Percentiles rank a stretch among this genome's conserved stretches.
Evolutionary conservation across 2,888 invertebrate genomes (phyloP).

Genomic region (Liposcelis brunnea): DNA sequence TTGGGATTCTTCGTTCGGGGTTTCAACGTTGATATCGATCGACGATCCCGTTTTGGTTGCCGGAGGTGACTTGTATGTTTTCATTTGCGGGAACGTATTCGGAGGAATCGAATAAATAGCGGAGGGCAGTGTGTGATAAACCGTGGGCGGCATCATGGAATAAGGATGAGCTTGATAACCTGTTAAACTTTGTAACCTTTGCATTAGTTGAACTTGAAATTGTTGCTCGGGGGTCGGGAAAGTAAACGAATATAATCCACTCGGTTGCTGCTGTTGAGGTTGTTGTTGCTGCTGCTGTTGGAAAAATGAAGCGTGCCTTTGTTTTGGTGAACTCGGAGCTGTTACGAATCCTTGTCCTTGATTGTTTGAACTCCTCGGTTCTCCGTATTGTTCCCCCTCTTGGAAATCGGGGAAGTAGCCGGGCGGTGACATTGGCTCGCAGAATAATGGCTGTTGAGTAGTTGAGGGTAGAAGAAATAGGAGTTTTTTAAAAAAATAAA

Average conservation of each 20-base stretch:
- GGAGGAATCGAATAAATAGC: conserved; percentile 18
- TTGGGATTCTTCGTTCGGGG: neutral
- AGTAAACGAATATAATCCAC: neutral
- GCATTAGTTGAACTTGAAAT: conserved; percentile 32
- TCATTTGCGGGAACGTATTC: neutral
- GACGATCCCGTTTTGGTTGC: too few relatives aligned
- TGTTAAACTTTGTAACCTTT: conserved; percentile 32
- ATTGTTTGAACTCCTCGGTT: conserved; percentile 11
- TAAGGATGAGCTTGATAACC: conserved; percentile 25
- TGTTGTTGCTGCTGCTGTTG: conserved; percentile 14
- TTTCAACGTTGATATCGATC: too few relatives aligned
- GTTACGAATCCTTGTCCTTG: conserved; percentile 6
- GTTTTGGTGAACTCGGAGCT: conserved; percentile 11
- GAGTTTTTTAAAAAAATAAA: too few relatives aligned
- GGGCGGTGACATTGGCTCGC: conserved; percentile 9
- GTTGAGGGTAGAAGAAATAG: too few relatives aligned
- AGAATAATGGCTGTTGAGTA: too few relatives aligned
- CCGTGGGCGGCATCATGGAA: conserved; percentile 23
- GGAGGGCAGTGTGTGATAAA: conserved; percentile 19
- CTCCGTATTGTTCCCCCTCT: conserved; percentile 18
- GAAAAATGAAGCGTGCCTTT: conserved; percentile 3
- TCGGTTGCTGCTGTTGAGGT: conserved; percentile 16
- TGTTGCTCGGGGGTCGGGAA: conserved; percentile 21
- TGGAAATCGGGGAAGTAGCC: conserved; percentile 21
- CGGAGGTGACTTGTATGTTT: neutral